phyloP scores from a whole-genome alignment of 2,113 vertebrate species.

The Miniopterus natalensis region DNA sequence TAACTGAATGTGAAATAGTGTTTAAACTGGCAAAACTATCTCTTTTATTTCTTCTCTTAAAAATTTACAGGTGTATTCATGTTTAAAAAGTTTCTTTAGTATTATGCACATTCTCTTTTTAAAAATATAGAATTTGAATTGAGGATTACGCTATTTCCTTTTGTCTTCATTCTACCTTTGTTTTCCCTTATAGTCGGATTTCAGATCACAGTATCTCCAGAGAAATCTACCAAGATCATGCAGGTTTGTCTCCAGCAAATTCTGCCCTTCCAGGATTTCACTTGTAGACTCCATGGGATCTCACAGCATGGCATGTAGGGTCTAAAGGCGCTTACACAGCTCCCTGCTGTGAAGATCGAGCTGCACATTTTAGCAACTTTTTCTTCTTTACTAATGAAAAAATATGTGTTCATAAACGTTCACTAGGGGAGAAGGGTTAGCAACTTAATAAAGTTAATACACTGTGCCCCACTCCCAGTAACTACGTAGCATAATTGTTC shows the following conservation, averaged over 20 bases:
- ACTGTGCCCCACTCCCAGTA: background rate
- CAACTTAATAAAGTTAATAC: background rate
- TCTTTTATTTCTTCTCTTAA: slow-evolving; percentile 71
- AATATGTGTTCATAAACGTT: background rate
- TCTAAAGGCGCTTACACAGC: background rate
- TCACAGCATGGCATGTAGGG: slow-evolving; percentile 58
- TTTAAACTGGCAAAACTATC: slow-evolving; percentile 68
- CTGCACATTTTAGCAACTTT: background rate
- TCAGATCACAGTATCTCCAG: slow-evolving; percentile 73
- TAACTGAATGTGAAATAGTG: slow-evolving; percentile 65
- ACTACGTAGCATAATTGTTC: background rate
- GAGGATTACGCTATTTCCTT: background rate
- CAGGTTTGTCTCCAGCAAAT: slow-evolving; percentile 74
- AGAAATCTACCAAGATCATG: slow-evolving; percentile 73
- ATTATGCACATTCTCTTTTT: slow-evolving; percentile 65
- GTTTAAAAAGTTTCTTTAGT: background rate
- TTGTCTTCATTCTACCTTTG: slow-evolving; percentile 67
- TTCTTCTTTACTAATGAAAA: background rate
- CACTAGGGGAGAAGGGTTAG: background rate
- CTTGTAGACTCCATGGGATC: slow-evolving; percentile 37
- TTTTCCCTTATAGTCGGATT: background rate
- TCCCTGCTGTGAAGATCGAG: slow-evolving; percentile 30
- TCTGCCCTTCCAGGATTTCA: slow-evolving; percentile 57
- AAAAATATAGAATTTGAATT: slow-evolving; percentile 65
- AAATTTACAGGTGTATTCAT: slow-evolving; percentile 20